Evolutionary conservation across 2,113 vertebrate species (phyloP).

Genomic region (Sinocyclocheilus grahami): DNA sequence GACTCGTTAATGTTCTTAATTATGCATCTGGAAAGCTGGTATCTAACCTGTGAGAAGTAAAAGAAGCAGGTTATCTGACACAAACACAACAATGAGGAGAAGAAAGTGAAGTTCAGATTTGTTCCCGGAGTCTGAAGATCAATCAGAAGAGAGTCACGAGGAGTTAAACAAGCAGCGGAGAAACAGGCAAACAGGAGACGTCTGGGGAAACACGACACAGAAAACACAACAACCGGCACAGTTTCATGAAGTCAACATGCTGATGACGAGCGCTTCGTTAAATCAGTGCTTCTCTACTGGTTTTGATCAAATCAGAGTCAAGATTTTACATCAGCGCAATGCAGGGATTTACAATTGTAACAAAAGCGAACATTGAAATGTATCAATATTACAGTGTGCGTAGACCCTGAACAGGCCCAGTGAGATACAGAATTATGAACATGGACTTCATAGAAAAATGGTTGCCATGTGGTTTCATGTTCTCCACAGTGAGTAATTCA

Average conservation of each 20-base stretch:
- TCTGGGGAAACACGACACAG: neutral
- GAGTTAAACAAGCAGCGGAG: neutral
- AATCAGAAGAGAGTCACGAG: neutral
- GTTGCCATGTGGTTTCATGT: neutral
- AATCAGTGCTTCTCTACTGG: neutral
- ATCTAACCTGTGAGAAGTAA: constrained; percentile 14
- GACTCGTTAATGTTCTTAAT: constrained; percentile 45
- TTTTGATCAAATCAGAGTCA: neutral
- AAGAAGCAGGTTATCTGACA: neutral
- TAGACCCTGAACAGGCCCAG: neutral
- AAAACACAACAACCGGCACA: neutral
- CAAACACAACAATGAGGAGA: neutral
- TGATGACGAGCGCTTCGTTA: neutral
- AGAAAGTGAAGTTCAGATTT: neutral
- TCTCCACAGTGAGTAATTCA: neutral
- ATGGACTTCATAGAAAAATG: neutral
- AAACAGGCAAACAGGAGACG: neutral
- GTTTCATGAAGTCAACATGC: neutral
- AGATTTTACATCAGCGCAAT: neutral
- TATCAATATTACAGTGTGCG: neutral
- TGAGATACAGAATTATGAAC: neutral
- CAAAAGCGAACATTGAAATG: neutral
- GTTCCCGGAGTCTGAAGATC: neutral
- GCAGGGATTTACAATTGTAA: neutral
- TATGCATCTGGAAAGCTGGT: constrained; percentile 35